Percentiles rank a stretch among this genome's conserved stretches.
Conservation (phyloP, 35 echinoderm and acorn worm species). For the Apostichopus californicus region DNA sequence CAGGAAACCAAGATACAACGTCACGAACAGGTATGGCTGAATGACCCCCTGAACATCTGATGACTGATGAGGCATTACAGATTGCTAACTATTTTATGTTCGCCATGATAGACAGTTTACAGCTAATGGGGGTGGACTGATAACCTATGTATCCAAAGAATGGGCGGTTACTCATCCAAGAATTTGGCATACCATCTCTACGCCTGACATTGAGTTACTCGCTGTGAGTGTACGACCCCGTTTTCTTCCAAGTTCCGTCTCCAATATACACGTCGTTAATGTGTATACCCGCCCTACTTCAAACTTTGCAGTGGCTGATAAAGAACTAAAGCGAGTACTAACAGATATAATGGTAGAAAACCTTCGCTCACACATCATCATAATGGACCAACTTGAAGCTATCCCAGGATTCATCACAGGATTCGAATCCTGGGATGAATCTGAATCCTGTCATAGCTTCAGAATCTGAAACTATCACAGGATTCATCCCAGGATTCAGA, state of each 20-base stretch:
- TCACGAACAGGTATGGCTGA: background rate
- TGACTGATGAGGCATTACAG: slow-evolving; percentile 1
- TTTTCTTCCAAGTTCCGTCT: slow-evolving; percentile 1
- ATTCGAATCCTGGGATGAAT: no score
- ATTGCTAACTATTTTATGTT: slow-evolving; percentile 36
- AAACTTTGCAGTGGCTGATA: slow-evolving; percentile 11
- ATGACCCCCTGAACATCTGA: slow-evolving; percentile 1
- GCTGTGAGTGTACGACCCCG: slow-evolving; percentile 13
- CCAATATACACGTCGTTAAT: background rate
- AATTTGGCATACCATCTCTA: slow-evolving; percentile 21
- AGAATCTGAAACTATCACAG: no score
- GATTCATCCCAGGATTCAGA: no score
- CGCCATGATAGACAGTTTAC: slow-evolving; percentile 8
- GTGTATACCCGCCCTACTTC: slow-evolving; percentile 15
- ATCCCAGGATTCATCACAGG: no score
- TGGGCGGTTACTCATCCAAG: slow-evolving; percentile 4
- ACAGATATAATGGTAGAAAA: no score
- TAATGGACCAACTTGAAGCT: no score
- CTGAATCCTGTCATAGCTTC: no score
- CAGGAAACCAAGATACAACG: background rate
- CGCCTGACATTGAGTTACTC: slow-evolving; percentile 1
- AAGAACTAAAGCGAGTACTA: no score
- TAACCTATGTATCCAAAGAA: background rate
- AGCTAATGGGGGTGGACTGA: slow-evolving; percentile 25
- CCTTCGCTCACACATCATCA: background rate